phyloP scores from a whole-genome alignment of 1,140 invertebrate species.

The Magallana angulata region DNA sequence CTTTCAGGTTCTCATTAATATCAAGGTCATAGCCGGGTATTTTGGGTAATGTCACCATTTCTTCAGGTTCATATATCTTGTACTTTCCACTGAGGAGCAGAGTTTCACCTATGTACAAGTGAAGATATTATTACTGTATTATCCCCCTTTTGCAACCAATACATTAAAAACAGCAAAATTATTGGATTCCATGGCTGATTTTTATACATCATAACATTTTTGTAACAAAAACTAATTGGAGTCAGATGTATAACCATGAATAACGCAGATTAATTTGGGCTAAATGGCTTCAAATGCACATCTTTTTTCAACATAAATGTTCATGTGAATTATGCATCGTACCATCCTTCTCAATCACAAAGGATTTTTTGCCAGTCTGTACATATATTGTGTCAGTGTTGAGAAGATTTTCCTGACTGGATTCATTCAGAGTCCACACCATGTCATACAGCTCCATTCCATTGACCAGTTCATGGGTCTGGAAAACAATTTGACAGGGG shows the following conservation, averaged over 20 bases:
- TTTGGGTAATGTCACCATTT: slow-evolving; percentile 48
- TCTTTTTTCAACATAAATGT: too few species aligned
- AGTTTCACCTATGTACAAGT: neutral
- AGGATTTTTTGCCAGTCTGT: slow-evolving; percentile 3
- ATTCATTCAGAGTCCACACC: neutral
- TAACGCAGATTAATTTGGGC: too few species aligned
- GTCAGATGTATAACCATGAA: too few species aligned
- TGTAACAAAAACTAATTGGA: too few species aligned
- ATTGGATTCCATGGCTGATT: too few species aligned
- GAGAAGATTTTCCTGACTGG: neutral
- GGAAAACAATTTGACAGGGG: neutral
- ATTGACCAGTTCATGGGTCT: slow-evolving; percentile 2
- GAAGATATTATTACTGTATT: too few species aligned
- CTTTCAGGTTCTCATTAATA: slow-evolving; percentile 58
- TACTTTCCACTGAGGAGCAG: neutral
- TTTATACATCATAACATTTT: too few species aligned
- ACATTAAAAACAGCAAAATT: too few species aligned
- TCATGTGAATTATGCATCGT: neutral
- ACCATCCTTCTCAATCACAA: slow-evolving; percentile 2
- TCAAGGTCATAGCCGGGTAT: slow-evolving; percentile 61
- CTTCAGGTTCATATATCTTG: slow-evolving; percentile 34
- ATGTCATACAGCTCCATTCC: neutral
- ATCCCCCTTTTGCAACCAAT: too few species aligned
- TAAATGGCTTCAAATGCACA: too few species aligned
- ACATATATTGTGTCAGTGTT: slow-evolving; percentile 10